Base-by-base conservation (phyloP, 1,140 invertebrate species). In the Brachionus paranguensis region DNA sequence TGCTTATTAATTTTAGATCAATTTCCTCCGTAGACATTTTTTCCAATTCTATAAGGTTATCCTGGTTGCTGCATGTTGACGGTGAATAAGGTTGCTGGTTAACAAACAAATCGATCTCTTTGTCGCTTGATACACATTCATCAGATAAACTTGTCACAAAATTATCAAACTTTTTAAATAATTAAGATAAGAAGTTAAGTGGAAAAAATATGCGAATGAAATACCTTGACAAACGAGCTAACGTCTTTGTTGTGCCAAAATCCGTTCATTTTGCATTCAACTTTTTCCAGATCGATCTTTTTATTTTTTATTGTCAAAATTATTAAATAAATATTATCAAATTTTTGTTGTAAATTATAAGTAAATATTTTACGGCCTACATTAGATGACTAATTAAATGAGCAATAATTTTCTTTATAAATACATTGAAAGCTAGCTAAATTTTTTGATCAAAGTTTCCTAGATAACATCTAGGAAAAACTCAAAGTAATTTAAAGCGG, bases 201-300 rank as follows among this genome's bases (percentile, higher is more conserved):
- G 11, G 12, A 10, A 76, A 47, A 27, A 76, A 43, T 47, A 72
- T 17, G 12, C 14, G 11, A 72, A 41, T 43, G 6, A 27, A 50
- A 20, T 76, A 50, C 45, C 45, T 47, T 76, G 43, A 50, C 47
- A 47, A 37, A 76, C 27, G 17, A 27, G 33, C 43, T 76, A 3
- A 50, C 8, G 43, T 6, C 17, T 50, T 47, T 50, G 27, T 50
- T 47, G 27, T 76, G 43, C 72, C 72, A 76, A 76, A 76, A 76
- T 76, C 72, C 72, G 43, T 76, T 76, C 47, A 27, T 10, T 76
- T 47, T 47, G 24, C 12, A 47, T 4, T 76, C 72, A 50, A 2
- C 10, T 76, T 76, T 47, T 50, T 76, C 72, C 6, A 76, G 24
- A 76, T 76, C 72, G 14, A 76, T 76, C 72, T 76, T 70, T 68